Conservation (phyloP, 2,113 vertebrate genomes). For the Glaucomys volans region DNA sequence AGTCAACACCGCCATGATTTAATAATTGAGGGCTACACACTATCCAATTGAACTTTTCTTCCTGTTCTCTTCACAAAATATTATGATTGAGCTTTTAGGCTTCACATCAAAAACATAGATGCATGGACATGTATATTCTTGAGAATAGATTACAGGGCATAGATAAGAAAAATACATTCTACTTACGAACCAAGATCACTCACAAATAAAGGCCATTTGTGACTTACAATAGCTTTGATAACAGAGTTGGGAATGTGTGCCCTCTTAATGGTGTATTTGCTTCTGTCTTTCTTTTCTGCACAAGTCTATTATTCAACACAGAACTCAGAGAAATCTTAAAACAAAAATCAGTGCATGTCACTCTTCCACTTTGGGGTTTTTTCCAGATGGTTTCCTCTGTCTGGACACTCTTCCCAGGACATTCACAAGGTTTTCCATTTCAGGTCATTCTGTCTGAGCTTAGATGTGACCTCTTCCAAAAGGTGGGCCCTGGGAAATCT, state of each 20-base stretch:
- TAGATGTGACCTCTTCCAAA: neutral
- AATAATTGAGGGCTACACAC: constrained; percentile 40
- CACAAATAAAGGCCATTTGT: neutral
- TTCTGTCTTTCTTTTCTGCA: neutral
- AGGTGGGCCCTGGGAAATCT: neutral
- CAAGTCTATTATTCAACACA: neutral
- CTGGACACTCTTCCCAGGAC: neutral
- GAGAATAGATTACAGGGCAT: neutral
- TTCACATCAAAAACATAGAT: constrained; percentile 19
- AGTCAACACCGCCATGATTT: neutral
- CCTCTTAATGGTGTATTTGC: neutral
- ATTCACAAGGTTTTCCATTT: neutral
- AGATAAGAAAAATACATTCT: constrained; percentile 16
- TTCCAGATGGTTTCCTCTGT: neutral
- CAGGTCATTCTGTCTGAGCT: neutral
- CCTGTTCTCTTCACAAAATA: constrained; percentile 21
- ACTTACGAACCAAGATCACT: neutral
- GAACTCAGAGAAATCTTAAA: constrained; percentile 15
- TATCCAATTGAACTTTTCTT: constrained; percentile 18
- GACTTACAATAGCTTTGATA: constrained; percentile 18
- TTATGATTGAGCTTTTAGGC: constrained; percentile 23
- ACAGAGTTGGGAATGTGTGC: neutral
- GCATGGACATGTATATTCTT: neutral
- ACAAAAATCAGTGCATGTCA: neutral
- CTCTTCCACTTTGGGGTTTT: neutral